Conservation (phyloP, 35 echinoderm and acorn worm species). For the Apostichopus californicus region DNA sequence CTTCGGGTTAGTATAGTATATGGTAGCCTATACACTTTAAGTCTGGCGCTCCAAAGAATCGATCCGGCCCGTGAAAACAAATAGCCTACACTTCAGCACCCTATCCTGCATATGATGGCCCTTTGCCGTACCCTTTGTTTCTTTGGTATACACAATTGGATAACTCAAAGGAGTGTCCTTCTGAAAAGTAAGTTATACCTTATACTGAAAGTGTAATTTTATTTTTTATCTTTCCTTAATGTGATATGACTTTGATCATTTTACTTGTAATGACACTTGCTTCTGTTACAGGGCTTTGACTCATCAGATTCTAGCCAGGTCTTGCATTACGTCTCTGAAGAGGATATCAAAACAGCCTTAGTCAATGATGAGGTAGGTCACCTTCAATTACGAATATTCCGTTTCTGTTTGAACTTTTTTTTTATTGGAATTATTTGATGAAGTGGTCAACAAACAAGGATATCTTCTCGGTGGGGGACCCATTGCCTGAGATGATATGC, state of each 20-base stretch:
- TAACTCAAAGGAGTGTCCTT: neutral
- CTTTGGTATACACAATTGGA: neutral
- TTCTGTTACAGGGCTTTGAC: neutral
- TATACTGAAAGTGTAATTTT: slow-evolving; percentile 7
- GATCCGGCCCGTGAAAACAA: too few relatives aligned
- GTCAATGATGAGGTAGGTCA: slow-evolving; percentile 6
- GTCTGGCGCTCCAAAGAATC: too few relatives aligned
- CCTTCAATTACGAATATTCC: neutral
- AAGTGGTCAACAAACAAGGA: too few relatives aligned
- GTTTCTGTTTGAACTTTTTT: neutral
- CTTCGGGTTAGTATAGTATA: too few relatives aligned
- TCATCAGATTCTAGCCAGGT: slow-evolving; percentile 13
- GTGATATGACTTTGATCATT: slow-evolving; percentile 6
- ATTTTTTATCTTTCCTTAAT: slow-evolving; percentile 16
- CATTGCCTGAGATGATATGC: too few relatives aligned
- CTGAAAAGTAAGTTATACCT: slow-evolving; percentile 14
- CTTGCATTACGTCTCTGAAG: slow-evolving; percentile 5
- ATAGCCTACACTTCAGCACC: too few relatives aligned
- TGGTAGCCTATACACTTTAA: too few relatives aligned
- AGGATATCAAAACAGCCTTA: slow-evolving; percentile 14
- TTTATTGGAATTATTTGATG: neutral
- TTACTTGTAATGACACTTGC: neutral
- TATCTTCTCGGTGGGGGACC: too few relatives aligned
- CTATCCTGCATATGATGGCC: too few relatives aligned
- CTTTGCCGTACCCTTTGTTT: too few relatives aligned